phyloP scores from a whole-genome alignment of 2,113 vertebrate genomes.

The Ranitomeya imitator region DNA sequence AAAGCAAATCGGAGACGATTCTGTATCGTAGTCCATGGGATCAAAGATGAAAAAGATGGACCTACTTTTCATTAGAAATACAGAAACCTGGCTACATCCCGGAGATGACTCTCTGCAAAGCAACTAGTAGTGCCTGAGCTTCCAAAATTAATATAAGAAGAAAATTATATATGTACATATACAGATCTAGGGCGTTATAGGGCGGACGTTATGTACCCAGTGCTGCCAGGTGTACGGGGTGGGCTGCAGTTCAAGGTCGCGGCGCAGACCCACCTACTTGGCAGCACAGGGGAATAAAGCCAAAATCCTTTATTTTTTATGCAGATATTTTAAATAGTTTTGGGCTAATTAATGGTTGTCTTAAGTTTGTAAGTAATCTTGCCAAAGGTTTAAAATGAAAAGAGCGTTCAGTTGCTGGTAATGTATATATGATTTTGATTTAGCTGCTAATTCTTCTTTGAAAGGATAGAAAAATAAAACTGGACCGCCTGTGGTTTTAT shows the following conservation, averaged over 20 bases:
- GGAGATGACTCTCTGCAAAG: constrained; percentile 63
- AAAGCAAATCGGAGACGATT: constrained; percentile 24
- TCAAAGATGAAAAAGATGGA: background rate
- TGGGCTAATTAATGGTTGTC: constrained; percentile 87
- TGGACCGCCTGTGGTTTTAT: constrained; percentile 64
- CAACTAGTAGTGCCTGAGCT: constrained; percentile 76
- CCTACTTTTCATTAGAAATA: background rate
- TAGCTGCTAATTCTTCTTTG: constrained; percentile 74
- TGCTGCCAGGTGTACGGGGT: background rate
- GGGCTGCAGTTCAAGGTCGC: constrained; percentile 11
- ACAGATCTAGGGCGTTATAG: constrained; percentile 42
- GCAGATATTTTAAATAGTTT: constrained; percentile 99
- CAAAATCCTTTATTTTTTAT: constrained; percentile 99
- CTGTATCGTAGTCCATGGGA: constrained; percentile 26
- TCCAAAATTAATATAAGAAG: constrained; percentile 78
- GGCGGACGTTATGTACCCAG: background rate
- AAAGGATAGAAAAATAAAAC: constrained; percentile 63
- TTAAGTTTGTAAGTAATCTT: constrained; percentile 96
- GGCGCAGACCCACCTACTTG: constrained; percentile 33
- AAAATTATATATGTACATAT: constrained; percentile 64
- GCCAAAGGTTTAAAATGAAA: constrained; percentile 88
- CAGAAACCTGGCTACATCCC: constrained; percentile 12
- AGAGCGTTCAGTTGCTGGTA: constrained; percentile 82
- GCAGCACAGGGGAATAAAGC: constrained; percentile 78
- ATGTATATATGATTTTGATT: constrained; percentile 81